Evolutionary conservation across 2,113 vertebrate genomes (phyloP).

Genomic region (Clarias magur): DNA sequence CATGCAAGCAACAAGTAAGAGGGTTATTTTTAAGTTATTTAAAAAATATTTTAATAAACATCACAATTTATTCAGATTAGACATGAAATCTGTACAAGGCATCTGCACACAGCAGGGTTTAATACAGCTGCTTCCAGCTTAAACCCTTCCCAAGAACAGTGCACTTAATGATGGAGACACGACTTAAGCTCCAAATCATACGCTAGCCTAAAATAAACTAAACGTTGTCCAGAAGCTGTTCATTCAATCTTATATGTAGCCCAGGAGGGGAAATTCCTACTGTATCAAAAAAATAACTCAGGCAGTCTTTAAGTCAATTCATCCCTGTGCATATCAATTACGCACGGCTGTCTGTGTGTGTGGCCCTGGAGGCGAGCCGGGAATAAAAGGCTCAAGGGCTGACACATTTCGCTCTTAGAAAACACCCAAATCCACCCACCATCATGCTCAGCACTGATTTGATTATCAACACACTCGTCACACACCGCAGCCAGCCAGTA

Average conservation of each 20-base stretch:
- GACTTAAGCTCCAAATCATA: background rate
- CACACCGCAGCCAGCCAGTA: constrained; percentile 55
- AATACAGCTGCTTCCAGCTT: background rate
- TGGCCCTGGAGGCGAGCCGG: constrained; percentile 36
- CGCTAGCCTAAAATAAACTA: no score
- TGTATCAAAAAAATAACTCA: constrained; percentile 43
- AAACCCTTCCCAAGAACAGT: background rate
- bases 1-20: no score
- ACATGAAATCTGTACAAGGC: background rate
- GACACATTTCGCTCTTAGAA: constrained; percentile 60
- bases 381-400: constrained; percentile 56
- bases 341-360: constrained; percentile 30
- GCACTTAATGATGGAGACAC: background rate
- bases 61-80: background rate
- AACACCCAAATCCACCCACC: constrained; percentile 44
- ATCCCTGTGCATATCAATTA: constrained; percentile 45
- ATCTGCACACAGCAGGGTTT: background rate
- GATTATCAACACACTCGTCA: constrained; percentile 61
- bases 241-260: background rate
- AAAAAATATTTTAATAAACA: no score
- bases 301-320: constrained; percentile 33
- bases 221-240: background rate
- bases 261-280: constrained; percentile 6
- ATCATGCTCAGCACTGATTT: constrained; percentile 62
- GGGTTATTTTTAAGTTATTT: no score